These are phyloP conservation scores for Frieseomelitta varia DNA, from an alignment of 1,140 invertebrate genomes.

Conservation along the genomic window DNA sequence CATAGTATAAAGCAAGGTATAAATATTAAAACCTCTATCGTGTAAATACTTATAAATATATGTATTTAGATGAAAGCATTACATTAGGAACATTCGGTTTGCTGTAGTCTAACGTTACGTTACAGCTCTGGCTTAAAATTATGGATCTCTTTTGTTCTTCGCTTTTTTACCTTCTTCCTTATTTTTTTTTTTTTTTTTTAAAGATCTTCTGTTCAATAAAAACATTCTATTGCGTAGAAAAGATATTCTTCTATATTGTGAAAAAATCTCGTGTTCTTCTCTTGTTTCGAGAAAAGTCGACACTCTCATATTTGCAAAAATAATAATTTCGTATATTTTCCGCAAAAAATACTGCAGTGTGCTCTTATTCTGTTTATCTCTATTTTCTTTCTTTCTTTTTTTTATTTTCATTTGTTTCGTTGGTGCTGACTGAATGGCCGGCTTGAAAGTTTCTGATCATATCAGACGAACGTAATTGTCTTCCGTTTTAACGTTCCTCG, in stretches of 20 bases:
- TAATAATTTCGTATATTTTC: constrained; percentile 32
- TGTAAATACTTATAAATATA: constrained; percentile 67
- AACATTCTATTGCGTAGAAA: constrained; percentile 53
- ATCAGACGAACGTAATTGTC: constrained; percentile 14
- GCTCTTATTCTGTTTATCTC: background rate
- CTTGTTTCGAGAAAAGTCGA: background rate
- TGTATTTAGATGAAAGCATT: constrained; percentile 73
- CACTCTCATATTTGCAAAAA: constrained; percentile 26
- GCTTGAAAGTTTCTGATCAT: background rate
- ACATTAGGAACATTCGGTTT: constrained; percentile 74
- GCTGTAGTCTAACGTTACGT: constrained; percentile 57
- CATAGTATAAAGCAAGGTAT: constrained; percentile 52
- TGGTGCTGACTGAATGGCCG: background rate
- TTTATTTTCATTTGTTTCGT: background rate
- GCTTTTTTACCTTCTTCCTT: background rate
- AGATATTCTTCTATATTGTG: constrained; percentile 43
- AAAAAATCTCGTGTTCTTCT: constrained; percentile 37
- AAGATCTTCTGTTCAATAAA: constrained; percentile 36
- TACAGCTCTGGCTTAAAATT: constrained; percentile 53
- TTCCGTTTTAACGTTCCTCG: constrained; percentile 14
- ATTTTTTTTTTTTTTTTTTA: constrained; percentile 3
- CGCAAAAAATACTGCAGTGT: constrained; percentile 29
- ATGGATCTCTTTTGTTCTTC: constrained; percentile 24
- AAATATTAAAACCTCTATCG: constrained; percentile 61
- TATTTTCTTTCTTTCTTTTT: background rate